These are phyloP conservation scores for Chloropsis hardwickii DNA, from an alignment of 2,113 vertebrate species.

Conservation along the genomic window DNA sequence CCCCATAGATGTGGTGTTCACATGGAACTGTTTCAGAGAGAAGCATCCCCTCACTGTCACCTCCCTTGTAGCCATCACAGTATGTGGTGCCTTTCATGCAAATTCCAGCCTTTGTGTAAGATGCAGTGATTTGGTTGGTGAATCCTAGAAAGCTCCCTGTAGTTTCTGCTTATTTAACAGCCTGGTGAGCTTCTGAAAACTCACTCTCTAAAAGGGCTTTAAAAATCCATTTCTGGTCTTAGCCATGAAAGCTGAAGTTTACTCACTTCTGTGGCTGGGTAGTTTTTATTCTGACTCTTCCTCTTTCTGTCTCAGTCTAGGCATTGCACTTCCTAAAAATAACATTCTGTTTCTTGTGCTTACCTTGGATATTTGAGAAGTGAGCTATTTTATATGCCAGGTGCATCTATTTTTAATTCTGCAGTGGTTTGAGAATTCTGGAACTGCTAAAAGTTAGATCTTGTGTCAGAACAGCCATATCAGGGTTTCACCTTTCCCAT, in stretches of 20 bases:
- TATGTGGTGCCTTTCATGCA: background rate
- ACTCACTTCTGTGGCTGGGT: background rate
- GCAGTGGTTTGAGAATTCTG: background rate
- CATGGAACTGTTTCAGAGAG: background rate
- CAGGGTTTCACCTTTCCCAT: background rate
- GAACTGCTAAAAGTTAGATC: background rate
- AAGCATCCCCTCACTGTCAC: background rate
- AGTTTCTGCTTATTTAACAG: background rate
- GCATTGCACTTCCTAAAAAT: background rate
- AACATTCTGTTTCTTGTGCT: background rate
- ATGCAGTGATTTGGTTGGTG: background rate
- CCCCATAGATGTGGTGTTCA: background rate
- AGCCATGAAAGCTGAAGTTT: background rate
- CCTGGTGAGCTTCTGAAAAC: background rate
- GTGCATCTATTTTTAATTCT: background rate
- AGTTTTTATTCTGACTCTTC: background rate
- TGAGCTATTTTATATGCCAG: background rate
- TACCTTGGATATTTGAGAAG: background rate
- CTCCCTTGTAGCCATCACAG: fast-evolving
- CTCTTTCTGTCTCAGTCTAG: background rate
- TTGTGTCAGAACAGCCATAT: background rate
- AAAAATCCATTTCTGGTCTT: background rate
- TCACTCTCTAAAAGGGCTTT: background rate
- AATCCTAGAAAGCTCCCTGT: background rate
- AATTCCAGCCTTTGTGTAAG: background rate